Base-by-base conservation (phyloP, 2,113 vertebrate species). In the Platichthys stellatus region DNA sequence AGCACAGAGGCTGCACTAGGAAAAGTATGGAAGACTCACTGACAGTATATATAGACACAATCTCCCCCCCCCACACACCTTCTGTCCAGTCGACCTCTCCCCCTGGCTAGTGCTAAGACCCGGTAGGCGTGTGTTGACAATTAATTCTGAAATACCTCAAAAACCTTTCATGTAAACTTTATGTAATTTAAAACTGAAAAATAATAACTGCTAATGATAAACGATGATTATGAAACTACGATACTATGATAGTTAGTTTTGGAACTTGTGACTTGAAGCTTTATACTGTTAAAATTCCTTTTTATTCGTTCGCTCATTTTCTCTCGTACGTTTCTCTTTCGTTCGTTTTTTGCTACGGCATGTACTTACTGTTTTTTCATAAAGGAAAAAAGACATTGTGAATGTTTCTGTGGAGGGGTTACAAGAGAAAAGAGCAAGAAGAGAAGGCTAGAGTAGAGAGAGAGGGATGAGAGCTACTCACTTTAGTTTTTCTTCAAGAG, bases 101-200 rank as follows among this genome's bases (percentile, higher is more conserved):
- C 91, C 89, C 86, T 70, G 90, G 93, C 91, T 86, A 96, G 95
- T 94, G 95, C 95, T 95, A 94, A 95, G 95, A 96, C 95, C 95
- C 88, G 95, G 96, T 94, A 96, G 97, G 97, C 94, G 56, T 90
- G 94, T 98, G 92, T 97, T 97, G 96, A 98, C 96, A 98, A 98
- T 98, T 97, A 96, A 97, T 97, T 97, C 97, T 97, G 96, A 99
- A 98, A 99, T 99, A 98, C 97, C 97, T 98, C 97, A 99, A 92
- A 92, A 96, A 92, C 88, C 95, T 97, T 97, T 98, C 96, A 95
- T 98, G 97, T 98, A 98, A 97, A 98, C 96, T 98, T 97, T 98
- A 97, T 98, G 97, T 99, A 96, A 97, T 95, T 93, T 94, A 94
- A 51, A 89, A 92, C 90, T 93, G 87, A 94, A 92, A 51, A 93